phyloP scores from a whole-genome alignment of 2,888 invertebrate genomes.

The Tortrix viridana region DNA sequence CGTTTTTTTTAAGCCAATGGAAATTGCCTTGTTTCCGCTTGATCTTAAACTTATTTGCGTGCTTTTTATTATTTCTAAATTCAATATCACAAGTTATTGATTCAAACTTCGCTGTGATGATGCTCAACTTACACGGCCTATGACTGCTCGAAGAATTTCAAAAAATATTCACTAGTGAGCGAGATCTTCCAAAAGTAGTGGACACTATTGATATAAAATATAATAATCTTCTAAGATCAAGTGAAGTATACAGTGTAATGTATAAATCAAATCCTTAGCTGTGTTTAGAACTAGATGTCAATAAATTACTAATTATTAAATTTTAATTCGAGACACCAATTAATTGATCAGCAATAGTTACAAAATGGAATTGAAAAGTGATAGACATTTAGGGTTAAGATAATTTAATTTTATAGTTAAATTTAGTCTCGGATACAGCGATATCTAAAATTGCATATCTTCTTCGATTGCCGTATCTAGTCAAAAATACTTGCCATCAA shows the following conservation, averaged over 20 bases:
- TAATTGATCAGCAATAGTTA: constrained; percentile 42
- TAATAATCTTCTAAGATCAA: background rate
- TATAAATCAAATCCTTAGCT: background rate
- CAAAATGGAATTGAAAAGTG: constrained; percentile 45
- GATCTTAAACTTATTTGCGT: constrained; percentile 56
- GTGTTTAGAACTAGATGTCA: background rate
- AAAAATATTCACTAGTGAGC: constrained; percentile 42
- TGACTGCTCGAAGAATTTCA: constrained; percentile 28
- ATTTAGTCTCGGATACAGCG: too few relatives aligned
- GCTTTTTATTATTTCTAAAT: constrained; percentile 50
- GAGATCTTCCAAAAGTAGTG: constrained; percentile 54
- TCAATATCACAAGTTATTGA: background rate
- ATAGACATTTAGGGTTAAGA: constrained; percentile 30
- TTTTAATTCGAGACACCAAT: constrained; percentile 24
- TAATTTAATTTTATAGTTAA: constrained; percentile 18
- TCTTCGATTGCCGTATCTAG: constrained; percentile 7
- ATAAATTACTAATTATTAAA: constrained; percentile 7
- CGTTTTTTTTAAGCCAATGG: background rate
- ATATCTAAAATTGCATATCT: constrained; percentile 24
- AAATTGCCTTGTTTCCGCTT: constrained; percentile 30
- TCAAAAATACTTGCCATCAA: background rate
- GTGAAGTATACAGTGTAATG: background rate
- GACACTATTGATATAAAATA: constrained; percentile 44
- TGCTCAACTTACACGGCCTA: constrained; percentile 32
- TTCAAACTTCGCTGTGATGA: constrained; percentile 27